phyloP scores from a whole-genome alignment of 2,113 vertebrate species.

The Tapirus terrestris region DNA sequence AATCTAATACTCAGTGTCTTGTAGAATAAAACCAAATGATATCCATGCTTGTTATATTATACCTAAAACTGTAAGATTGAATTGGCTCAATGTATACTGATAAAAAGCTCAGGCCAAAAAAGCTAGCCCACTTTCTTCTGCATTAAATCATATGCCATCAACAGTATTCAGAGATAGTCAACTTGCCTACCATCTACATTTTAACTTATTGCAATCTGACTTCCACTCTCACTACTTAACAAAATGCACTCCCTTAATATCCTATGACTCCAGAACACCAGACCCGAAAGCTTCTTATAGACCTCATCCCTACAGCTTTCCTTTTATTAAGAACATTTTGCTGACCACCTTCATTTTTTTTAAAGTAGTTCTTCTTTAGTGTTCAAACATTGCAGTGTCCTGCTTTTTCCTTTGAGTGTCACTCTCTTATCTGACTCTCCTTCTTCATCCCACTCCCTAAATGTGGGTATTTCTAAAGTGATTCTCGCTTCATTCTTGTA shows the following conservation, averaged over 20 bases:
- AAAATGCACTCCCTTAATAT: neutral
- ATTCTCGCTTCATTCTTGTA: neutral
- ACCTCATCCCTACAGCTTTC: neutral
- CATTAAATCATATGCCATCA: constrained; percentile 38
- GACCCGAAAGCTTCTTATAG: neutral
- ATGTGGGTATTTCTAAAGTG: neutral
- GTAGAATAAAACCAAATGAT: constrained; percentile 4
- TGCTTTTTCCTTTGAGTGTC: neutral
- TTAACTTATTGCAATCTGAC: neutral
- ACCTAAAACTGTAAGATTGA: neutral
- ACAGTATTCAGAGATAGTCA: neutral
- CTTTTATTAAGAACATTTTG: neutral
- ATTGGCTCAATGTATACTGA: neutral
- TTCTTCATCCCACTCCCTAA: neutral
- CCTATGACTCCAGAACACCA: neutral
- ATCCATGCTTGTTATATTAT: neutral
- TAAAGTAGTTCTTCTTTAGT: neutral
- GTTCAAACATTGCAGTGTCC: neutral
- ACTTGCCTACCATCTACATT: neutral
- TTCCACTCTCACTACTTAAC: neutral
- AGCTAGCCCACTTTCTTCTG: neutral
- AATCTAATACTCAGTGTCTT: constrained; percentile 1
- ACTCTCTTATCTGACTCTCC: neutral
- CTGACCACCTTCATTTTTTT: neutral
- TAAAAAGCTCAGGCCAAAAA: constrained; percentile 38